Percentiles rank a stretch among this genome's conserved stretches.
Conservation (phyloP, 1,140 invertebrate species). For the Subanguina moxae region DNA sequence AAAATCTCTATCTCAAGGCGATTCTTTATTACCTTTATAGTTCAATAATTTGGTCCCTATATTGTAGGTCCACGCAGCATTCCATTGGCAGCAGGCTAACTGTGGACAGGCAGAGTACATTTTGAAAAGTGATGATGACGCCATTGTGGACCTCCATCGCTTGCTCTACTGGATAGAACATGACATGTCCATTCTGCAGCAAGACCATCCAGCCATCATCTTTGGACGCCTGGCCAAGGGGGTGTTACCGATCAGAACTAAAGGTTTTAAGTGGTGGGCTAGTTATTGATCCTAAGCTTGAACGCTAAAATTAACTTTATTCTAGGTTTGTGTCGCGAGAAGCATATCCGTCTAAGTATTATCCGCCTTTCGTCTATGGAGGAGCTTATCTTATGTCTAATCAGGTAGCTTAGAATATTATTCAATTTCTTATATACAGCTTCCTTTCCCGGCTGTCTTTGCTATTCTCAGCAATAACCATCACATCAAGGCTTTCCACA, state of each 20-base stretch:
- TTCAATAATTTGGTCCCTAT: not conserved
- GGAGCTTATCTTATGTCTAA: not conserved
- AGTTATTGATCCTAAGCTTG: not conserved
- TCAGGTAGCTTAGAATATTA: not conserved
- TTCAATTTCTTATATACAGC: too few relatives aligned
- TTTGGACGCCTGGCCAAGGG: not conserved
- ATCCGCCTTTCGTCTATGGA: not conserved
- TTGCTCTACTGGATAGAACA: constrained; percentile 16
- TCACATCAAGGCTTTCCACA: too few relatives aligned
- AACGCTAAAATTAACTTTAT: not conserved
- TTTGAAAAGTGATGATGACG: constrained; percentile 30
- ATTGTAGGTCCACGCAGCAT: constrained; percentile 13
- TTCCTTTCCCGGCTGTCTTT: too few relatives aligned
- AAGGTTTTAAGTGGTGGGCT: not conserved
- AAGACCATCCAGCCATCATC: not conserved
- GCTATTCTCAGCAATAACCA: too few relatives aligned
- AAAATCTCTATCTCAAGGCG: constrained; percentile 33
- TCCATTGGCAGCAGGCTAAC: constrained; percentile 21
- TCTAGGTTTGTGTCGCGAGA: not conserved
- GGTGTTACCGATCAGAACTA: not conserved
- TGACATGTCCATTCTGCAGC: not conserved
- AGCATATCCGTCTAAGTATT: not conserved
- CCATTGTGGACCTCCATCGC: constrained; percentile 18
- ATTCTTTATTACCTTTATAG: not conserved
- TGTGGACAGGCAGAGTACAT: constrained; percentile 26